These are phyloP conservation scores for Phymanthus crucifer DNA, from an alignment of 92 coral and sea anemone genomes.

Conservation along the genomic window DNA sequence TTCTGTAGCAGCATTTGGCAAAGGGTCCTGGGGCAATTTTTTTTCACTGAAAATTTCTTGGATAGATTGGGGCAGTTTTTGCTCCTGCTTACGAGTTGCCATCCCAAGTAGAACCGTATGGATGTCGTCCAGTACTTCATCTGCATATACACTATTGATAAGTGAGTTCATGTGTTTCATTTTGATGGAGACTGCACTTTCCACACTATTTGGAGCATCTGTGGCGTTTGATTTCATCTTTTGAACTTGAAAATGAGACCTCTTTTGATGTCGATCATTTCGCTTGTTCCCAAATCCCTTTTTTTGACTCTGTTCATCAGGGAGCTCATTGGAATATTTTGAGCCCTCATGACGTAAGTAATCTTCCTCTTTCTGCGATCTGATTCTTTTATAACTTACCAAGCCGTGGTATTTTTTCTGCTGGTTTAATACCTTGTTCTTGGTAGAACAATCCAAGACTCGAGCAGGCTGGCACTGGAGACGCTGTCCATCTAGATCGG, in stretches of 20 bases:
- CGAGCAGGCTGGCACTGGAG: slow-evolving; percentile 26
- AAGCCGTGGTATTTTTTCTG: neutral
- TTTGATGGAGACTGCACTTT: neutral
- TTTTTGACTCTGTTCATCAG: neutral
- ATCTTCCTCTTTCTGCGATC: neutral
- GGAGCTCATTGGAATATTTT: neutral
- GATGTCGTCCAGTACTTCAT: neutral
- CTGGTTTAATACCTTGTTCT: neutral
- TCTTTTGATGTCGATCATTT: neutral
- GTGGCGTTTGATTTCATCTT: neutral
- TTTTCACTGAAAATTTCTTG: neutral
- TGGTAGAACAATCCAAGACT: slow-evolving; percentile 2
- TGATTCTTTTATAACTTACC: neutral
- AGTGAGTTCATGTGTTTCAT: neutral
- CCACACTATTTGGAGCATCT: neutral
- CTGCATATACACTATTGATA: neutral
- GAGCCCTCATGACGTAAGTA: too few species aligned
- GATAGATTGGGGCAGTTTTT: neutral
- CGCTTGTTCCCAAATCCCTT: neutral
- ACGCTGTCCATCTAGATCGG: slow-evolving; percentile 14
- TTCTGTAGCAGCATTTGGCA: too few species aligned
- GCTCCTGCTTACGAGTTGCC: neutral
- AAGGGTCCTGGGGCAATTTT: neutral
- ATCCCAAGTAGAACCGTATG: neutral
- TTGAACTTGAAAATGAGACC: neutral